Percentiles rank a stretch among this genome's conserved stretches.
phyloP scores from a whole-genome alignment of 2,888 invertebrate species.

The Parelbella ahira region DNA sequence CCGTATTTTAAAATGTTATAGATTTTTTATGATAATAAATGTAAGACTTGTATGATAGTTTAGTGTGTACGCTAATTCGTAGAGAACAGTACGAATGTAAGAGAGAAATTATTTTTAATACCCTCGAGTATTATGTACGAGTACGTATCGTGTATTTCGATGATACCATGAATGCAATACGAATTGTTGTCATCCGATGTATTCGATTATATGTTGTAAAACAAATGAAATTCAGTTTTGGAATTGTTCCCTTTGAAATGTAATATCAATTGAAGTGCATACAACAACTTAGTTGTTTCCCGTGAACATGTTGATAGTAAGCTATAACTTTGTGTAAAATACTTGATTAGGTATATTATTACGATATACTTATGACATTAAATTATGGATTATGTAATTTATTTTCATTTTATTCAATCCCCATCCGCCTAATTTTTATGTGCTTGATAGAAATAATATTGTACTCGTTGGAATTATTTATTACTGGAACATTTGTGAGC shows the following conservation, averaged over 20 bases:
- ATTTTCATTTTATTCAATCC: neutral
- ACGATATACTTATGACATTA: slow-evolving; percentile 68
- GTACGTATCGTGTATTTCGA: slow-evolving; percentile 30
- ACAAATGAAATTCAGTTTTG: slow-evolving; percentile 13
- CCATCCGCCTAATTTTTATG: too few species aligned
- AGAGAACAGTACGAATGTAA: slow-evolving; percentile 49
- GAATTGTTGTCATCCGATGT: slow-evolving; percentile 24
- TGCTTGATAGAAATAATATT: too few species aligned
- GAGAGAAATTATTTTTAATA: slow-evolving; percentile 69
- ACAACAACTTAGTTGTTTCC: slow-evolving; percentile 61
- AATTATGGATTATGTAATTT: slow-evolving; percentile 65
- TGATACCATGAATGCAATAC: slow-evolving; percentile 20
- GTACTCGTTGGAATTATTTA: too few species aligned
- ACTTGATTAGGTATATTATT: slow-evolving; percentile 56
- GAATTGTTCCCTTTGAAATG: slow-evolving; percentile 12
- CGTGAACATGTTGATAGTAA: slow-evolving; percentile 54
- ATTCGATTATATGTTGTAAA: slow-evolving; percentile 3
- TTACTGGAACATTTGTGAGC: too few species aligned
- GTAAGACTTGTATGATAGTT: slow-evolving; percentile 75
- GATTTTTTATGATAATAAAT: slow-evolving; percentile 51
- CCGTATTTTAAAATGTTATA: slow-evolving; percentile 67
- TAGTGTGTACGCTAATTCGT: slow-evolving; percentile 45
- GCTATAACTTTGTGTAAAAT: slow-evolving; percentile 64
- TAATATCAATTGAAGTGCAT: slow-evolving; percentile 29
- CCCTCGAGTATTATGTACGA: slow-evolving; percentile 64